These are phyloP conservation scores for Dromas ardeola DNA, from an alignment of 2,113 vertebrate species.

Conservation along the genomic window DNA sequence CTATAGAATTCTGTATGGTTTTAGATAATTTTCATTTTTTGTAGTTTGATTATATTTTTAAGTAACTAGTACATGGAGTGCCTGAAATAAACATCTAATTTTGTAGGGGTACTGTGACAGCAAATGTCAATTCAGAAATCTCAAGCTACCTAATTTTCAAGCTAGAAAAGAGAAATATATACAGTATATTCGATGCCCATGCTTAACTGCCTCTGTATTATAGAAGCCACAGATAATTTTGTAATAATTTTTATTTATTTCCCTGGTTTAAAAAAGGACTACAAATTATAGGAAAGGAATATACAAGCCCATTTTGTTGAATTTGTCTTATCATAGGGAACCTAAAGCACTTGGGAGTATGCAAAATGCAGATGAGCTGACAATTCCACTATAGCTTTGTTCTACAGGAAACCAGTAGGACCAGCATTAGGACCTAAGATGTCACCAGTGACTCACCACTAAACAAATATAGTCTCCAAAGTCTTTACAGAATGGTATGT, in stretches of 20 bases:
- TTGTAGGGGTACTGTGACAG: neutral
- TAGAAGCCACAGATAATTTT: neutral
- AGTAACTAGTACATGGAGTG: neutral
- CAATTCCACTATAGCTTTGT: neutral
- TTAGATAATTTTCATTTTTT: neutral
- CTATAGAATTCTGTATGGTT: neutral
- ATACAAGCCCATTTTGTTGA: neutral
- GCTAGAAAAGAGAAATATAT: neutral
- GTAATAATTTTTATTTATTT: neutral
- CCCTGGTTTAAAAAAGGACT: neutral
- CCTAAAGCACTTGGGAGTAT: fast-evolving
- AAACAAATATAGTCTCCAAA: neutral
- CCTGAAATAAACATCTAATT: neutral
- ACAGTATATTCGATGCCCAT: neutral
- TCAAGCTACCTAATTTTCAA: neutral
- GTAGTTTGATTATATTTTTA: neutral
- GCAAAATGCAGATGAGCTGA: neutral
- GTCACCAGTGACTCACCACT: neutral
- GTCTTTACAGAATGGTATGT: neutral
- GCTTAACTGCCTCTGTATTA: neutral
- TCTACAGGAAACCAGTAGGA: neutral
- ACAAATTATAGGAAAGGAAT: neutral
- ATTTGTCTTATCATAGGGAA: neutral
- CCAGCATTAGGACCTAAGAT: neutral
- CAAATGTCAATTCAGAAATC: neutral